phyloP scores from a whole-genome alignment of 2,888 invertebrate genomes.

The Brachylomia viminalis region DNA sequence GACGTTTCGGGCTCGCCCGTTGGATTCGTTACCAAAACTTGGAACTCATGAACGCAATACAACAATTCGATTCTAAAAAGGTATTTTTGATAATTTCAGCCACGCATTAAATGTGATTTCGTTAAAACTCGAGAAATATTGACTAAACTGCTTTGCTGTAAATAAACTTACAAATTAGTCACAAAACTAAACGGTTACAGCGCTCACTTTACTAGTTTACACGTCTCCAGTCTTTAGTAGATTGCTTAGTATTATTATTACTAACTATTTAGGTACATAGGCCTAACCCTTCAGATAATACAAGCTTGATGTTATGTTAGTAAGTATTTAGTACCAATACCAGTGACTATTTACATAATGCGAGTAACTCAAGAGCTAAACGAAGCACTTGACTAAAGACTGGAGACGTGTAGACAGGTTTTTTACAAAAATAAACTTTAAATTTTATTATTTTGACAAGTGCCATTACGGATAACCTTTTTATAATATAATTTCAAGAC shows the following conservation, averaged over 20 bases:
- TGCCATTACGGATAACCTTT: slow-evolving; percentile 9
- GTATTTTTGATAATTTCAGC: neutral
- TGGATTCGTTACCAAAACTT: neutral
- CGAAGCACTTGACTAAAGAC: slow-evolving; percentile 8
- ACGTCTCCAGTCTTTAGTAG: slow-evolving; percentile 14
- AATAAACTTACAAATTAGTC: slow-evolving; percentile 22
- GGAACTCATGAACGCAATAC: neutral
- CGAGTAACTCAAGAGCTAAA: neutral
- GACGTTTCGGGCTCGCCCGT: too few relatives aligned
- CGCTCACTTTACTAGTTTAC: slow-evolving; percentile 13
- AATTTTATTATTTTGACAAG: slow-evolving; percentile 15
- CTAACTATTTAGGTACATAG: too few relatives aligned
- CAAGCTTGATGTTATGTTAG: too few relatives aligned
- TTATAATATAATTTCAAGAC: neutral
- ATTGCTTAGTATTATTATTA: neutral
- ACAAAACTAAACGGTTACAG: slow-evolving; percentile 8
- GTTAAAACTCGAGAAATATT: too few relatives aligned
- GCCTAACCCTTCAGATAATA: too few relatives aligned
- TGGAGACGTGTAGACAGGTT: neutral
- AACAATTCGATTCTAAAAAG: neutral
- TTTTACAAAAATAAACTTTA: neutral
- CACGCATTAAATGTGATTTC: neutral
- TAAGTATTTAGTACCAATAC: neutral
- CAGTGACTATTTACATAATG: neutral
- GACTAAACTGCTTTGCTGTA: slow-evolving; percentile 21